A percentile compares a stretch with the other conserved stretches of the same genome.
Evolutionary conservation across 2,888 invertebrate species (phyloP).

Genomic region (Calameuta pallipes): DNA sequence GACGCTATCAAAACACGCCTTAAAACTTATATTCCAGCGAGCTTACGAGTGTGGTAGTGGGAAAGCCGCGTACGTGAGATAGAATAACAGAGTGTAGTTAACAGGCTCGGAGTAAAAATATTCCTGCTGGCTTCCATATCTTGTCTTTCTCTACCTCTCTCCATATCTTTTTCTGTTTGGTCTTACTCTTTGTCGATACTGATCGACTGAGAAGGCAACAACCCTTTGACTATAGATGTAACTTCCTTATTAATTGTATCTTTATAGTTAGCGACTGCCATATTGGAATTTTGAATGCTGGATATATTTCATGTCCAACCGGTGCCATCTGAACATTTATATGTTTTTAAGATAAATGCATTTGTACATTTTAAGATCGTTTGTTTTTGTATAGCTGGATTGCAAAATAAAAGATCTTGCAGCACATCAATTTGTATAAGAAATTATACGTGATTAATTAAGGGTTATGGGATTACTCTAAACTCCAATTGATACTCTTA

Average conservation of each 20-base stretch:
- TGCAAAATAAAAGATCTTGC: not conserved
- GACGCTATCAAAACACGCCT: constrained; percentile 64
- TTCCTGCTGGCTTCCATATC: constrained; percentile 49
- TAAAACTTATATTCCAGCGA: constrained; percentile 61
- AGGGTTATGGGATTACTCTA: not conserved
- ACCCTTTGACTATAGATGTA: not conserved
- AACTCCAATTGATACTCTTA: not conserved
- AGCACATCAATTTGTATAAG: not conserved
- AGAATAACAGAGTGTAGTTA: constrained; percentile 61
- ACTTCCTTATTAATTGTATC: not conserved
- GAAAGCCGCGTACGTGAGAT: constrained; percentile 56
- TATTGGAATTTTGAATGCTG: not conserved
- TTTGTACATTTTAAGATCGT: not conserved
- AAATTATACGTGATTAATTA: not conserved
- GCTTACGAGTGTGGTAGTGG: constrained; percentile 40
- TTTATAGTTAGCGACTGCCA: not conserved
- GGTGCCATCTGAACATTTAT: not conserved
- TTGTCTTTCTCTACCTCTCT: constrained; percentile 3
- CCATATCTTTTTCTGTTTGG: not conserved
- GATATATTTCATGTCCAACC: not conserved
- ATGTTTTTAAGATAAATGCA: not conserved
- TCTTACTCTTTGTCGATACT: not conserved
- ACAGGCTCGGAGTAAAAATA: constrained; percentile 59
- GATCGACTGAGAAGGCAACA: not conserved
- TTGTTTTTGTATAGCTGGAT: not conserved